Percentiles rank a stretch among this genome's conserved stretches.
Conservation (phyloP, 2,888 invertebrate genomes). For the Meganola albula region DNA sequence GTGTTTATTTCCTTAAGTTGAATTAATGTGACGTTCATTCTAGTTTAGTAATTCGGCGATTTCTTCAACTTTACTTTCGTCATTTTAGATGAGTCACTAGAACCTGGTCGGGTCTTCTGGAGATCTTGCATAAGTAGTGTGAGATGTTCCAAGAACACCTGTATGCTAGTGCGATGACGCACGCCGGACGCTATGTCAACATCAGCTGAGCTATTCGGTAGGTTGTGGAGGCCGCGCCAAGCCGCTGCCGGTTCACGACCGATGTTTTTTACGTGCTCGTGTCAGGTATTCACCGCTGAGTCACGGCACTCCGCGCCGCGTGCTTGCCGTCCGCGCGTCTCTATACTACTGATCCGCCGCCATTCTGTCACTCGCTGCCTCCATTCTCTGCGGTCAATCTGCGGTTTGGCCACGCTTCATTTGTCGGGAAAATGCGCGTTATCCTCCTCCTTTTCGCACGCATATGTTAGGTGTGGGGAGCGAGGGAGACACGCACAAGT, state of each 20-base stretch:
- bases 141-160: constrained; percentile 34
- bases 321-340: constrained; percentile 60
- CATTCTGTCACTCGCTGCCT: constrained; percentile 77
- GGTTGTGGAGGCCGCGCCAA: too few species aligned
- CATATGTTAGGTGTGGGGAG: constrained; percentile 19
- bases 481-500: constrained; percentile 60
- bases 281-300: constrained; percentile 44
- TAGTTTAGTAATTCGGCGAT: constrained; percentile 41
- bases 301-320: constrained; percentile 37
- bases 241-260: constrained; percentile 36
- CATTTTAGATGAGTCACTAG: constrained; percentile 71
- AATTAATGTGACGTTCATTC: constrained; percentile 39
- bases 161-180: constrained; percentile 16
- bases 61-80: constrained; percentile 75
- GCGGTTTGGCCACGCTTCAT: constrained; percentile 78
- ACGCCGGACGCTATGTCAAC: constrained; percentile 41
- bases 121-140: constrained; percentile 50
- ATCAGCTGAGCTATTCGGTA: constrained; percentile 59
- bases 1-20: constrained; percentile 49
- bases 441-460: constrained; percentile 50
- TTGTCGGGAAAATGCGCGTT: constrained; percentile 74
- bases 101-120: constrained; percentile 30
- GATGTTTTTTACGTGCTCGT: constrained; percentile 25
- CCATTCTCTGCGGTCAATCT: constrained; percentile 79
- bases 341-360: constrained; percentile 72